Percentiles rank a stretch among this genome's conserved stretches.
phyloP scores from a whole-genome alignment of 2,888 invertebrate species.

The Celastrina argiolus region DNA sequence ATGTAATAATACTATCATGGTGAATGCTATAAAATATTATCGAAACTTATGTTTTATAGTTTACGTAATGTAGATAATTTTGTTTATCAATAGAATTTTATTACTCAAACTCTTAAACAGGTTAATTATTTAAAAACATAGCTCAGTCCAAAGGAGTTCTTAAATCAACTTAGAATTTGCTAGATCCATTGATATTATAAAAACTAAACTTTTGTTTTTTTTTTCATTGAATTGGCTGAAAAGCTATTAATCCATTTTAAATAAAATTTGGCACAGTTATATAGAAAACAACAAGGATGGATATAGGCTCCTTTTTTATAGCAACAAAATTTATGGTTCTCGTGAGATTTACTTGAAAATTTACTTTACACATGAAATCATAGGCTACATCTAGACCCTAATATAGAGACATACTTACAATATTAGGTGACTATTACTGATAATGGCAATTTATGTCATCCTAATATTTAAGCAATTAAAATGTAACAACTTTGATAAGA shows the following conservation, averaged over 20 bases:
- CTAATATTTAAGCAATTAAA: conserved; percentile 11
- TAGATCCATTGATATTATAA: too few relatives aligned
- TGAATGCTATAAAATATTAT: background rate
- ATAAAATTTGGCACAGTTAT: too few relatives aligned
- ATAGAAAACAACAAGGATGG: too few relatives aligned
- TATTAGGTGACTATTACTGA: background rate
- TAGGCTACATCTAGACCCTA: too few relatives aligned
- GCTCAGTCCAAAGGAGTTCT: background rate
- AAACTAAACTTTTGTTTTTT: too few relatives aligned
- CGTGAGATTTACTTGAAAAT: too few relatives aligned
- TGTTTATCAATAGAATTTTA: background rate
- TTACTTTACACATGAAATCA: too few relatives aligned
- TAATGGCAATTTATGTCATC: conserved; percentile 14
- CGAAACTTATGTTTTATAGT: background rate
- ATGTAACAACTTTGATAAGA: conserved; percentile 12
- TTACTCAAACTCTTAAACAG: background rate
- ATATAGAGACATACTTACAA: background rate
- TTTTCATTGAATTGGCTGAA: too few relatives aligned
- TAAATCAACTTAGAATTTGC: background rate
- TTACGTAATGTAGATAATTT: background rate
- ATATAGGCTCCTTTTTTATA: too few relatives aligned
- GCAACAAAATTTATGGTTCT: too few relatives aligned
- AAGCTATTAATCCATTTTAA: too few relatives aligned
- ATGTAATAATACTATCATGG: too few relatives aligned
- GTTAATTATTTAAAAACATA: background rate